Base-by-base conservation (phyloP, 2,113 vertebrate species). In the Puntigrus tetrazona region DNA sequence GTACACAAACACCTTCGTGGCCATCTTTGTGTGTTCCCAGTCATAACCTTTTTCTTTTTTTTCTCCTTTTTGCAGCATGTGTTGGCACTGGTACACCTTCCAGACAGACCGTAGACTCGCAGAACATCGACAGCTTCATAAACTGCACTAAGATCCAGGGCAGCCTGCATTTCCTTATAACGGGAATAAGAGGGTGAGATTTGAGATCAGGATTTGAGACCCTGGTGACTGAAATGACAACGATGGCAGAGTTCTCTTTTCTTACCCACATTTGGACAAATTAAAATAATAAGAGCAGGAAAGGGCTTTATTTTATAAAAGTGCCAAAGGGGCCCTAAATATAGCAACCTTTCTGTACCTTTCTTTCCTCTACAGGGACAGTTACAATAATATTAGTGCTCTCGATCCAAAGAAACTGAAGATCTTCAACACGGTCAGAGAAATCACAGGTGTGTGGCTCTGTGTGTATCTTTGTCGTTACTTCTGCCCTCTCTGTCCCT, bases 141-240 rank as follows among this genome's bases (percentile, higher is more conserved):
- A 98, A 98, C 94, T 98, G 97, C 92, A 98, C 97, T 67, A 97
- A 95, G 93, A 98, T 98, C 85, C 91, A 96, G 90, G 97, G 97
- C 81, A 97, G 97, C 87, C 91, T 98, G 81, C 95, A 98, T 73
- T 98, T 98, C 87, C 94, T 97, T 63, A 94, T 96, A 89, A 97
- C 96, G 0, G 97, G 97, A 36, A 96, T 98, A 74, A 55, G 94
- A 2, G 97, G 97, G 97, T 98, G 91, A 94, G 94, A 57, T 57
- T 57, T 57, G 18, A 55, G 52, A 55, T 55, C 50, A 7, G 20
- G 6, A 22, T 55, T 55, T 55, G 22, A 57, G 52, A 57, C 22
- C 22, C 5, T 59, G 20, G 8, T 70, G 36, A 20, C n/a, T 70
- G 67, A 41, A 43, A 16, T 38, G 18, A 41, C 22, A 70, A 70